phyloP scores from a whole-genome alignment of 2,888 invertebrate genomes.

The Melanchra persicariae region DNA sequence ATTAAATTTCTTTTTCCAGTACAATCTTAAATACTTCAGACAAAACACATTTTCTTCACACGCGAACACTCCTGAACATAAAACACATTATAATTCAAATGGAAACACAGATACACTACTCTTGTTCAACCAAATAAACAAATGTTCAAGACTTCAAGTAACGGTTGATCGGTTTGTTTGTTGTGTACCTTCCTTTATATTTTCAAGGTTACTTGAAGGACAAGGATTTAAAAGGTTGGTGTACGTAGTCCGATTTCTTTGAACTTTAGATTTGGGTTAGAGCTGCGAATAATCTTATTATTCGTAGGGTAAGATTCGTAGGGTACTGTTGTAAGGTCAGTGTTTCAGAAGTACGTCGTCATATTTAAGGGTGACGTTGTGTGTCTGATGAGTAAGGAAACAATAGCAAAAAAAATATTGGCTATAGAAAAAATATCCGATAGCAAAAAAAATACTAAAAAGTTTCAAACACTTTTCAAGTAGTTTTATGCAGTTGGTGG shows the following conservation, averaged over 20 bases:
- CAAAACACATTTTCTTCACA: conserved; percentile 25
- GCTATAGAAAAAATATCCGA: no score
- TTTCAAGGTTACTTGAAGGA: conserved; percentile 28
- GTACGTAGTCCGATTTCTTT: not conserved
- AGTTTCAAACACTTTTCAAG: no score
- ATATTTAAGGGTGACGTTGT: no score
- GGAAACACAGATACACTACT: conserved; percentile 44
- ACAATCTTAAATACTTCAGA: conserved; percentile 19
- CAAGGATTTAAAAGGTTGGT: not conserved
- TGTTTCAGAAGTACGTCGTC: no score
- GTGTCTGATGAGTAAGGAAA: no score
- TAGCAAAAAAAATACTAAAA: no score
- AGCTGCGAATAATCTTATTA: no score
- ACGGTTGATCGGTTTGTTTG: conserved; percentile 23
- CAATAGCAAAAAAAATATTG: no score
- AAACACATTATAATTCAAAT: conserved; percentile 47
- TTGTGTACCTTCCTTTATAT: conserved; percentile 25
- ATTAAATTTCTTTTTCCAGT: not conserved
- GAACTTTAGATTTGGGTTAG: not conserved
- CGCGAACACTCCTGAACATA: conserved; percentile 13
- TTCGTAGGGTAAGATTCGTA: no score
- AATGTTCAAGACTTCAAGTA: conserved; percentile 25
- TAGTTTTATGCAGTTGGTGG: no score
- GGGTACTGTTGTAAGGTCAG: not conserved
- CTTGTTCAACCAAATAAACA: conserved; percentile 29